Base-by-base conservation (phyloP, 1,140 invertebrate genomes). In the Drosophila prosaltans region DNA sequence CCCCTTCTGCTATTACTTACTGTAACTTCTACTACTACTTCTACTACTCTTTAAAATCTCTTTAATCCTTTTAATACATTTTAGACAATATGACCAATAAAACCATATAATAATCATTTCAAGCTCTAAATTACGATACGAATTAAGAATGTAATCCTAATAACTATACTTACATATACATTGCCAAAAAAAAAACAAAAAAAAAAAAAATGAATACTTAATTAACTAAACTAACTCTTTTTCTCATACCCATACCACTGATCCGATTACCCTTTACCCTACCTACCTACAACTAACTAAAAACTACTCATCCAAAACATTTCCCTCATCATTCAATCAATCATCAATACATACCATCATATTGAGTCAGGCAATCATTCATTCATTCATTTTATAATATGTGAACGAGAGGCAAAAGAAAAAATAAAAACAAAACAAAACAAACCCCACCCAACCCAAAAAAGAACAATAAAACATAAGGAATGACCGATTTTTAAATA, bases 131-230 rank as follows among this genome's bases (percentile, higher is more conserved):
- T 51, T 51, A 51, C 45, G 45, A 51, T 51, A 51, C 45, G 45
- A 51, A 51, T 51, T 51, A 51, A 51, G 45, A 51, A 26, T 51
- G 45, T 51, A 51, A 51, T 51, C 45, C 45, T 26, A 26, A 36
- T 36, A 36, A 83, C 70, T 65, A 83, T 69, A 81, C 57, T 60
- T 69, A 81, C 21, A 7, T 86, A 85, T 30, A 64, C 48, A 72
- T 48, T 26, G 16, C 26, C 9, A 63, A 57, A 60, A 43, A 36
- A 28, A 24, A 10, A 59, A 51, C n/a, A n/a, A n/a, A n/a, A 7
- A 51, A 40, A 69, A 58, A 43, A 58, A 41, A 26, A 55, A 71
- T 67, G 64, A 2, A 7, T 21, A 51, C 5, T 51, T 26, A 26
- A 51, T 26, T 51, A 40, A 40, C 2, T 40, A 40, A 40, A 40